Base-by-base conservation (phyloP, 2,113 vertebrate genomes). In the Riparia riparia region DNA sequence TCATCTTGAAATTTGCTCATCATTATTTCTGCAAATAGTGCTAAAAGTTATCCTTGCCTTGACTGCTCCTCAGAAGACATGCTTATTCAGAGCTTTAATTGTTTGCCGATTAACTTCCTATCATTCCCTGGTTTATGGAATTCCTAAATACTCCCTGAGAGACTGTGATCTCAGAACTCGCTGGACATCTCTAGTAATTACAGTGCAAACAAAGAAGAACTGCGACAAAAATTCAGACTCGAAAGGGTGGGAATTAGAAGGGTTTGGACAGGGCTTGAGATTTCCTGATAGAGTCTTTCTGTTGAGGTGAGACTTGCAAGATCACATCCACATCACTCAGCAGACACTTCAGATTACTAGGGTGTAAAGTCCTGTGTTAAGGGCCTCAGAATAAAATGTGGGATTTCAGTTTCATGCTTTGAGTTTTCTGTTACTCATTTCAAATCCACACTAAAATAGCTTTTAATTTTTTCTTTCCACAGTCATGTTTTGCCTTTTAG, bases 121-220 rank as follows among this genome's bases (percentile, higher is more conserved):
- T 58, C 14, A n/a, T 77, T 73, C 64, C 24, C 74, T 28, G 3
- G 19, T 66, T 86, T 81, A 78, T 45, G 47, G 51, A 10, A 32
- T 93, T 89, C 58, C 69, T 93, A 92, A 82, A 94, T 87, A 66
- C 61, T 39, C 77, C 39, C 37, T 58, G 54, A 63, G 50, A 89
- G 72, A 68, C 2, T 53, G 77, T 39, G 47, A 57, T 82, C 58
- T 92, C 19, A 66, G 69, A 53, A 57, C 25, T 51, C 39, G 74
- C 29, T 53, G 50, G 69, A 49, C 26, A 53, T 84, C 28, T 71
- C 14, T 32, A 49, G 41, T 89, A 84, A 91, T 86, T 69, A 73
- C 28, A 82, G 21, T 44, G 61, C 57, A 82, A 91, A 51, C 34
- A 72, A 89, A 86, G 56, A 49, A 42, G 42, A 84, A 86, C 12